Base-by-base conservation (phyloP, 2,797 vertebrate species). In the Galago senegalensis region DNA sequence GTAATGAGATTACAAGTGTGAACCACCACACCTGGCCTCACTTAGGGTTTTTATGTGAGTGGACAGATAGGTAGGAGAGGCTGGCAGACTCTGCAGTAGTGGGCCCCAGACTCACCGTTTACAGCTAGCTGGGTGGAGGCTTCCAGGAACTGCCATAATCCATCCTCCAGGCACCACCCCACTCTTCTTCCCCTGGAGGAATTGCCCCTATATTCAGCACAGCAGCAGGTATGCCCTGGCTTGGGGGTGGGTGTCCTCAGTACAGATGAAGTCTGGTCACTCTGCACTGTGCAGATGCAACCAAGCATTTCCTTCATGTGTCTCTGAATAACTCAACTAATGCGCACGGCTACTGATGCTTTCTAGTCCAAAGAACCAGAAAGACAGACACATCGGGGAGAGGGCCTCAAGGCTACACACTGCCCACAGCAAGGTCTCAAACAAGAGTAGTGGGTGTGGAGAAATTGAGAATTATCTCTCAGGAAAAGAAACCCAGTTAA, bases 281-380 rank as follows among this genome's bases (percentile, higher is more conserved):
- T 27, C 31, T 3, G 2, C 27, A 3, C 11, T 14, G 53, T 29
- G 69, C 20, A 10, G 16, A 9, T 34, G 46, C 20, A 43, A 2
- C 56, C 0, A 29, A 1, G 65, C 13, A 7, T 49, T 29, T 65
- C 17, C 53, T 21, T 2, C 7, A 40, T 3, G 4, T 2, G 10
- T 56, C 61, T 87, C 40, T 40, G n/a, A 53, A 23, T 61, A n/a
- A 84, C 46, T 46, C 6, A 58, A 37, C 63, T 80, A 89, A 84
- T 31, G 8, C 21, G 3, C 8, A 37, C 75, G 43, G 61, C 73
- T 86, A 23, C 4, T 40, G 85, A 8, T n/a, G 79, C 79, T 88
- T 73, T 79, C 16, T 60, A 2, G n/a, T 25, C 67, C 53, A n/a
- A 40, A 43, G 87, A 72, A 43, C 8, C n/a, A 21, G 65, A 29